phyloP scores from a whole-genome alignment of 2,113 vertebrate species.

The Eublepharis macularius region DNA sequence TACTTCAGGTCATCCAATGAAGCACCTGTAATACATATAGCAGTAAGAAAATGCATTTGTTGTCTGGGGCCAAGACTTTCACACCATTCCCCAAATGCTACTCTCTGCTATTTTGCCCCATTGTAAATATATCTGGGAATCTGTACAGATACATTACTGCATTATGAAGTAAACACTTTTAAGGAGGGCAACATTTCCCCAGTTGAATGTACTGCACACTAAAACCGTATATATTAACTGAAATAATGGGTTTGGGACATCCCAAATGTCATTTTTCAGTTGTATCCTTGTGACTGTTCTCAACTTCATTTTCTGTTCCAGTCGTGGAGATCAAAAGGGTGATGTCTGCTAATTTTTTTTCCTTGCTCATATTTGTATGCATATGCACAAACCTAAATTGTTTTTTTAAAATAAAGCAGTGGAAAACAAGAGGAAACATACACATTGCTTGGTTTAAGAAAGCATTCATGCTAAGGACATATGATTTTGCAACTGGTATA shows the following conservation, averaged over 20 bases:
- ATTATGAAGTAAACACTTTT: not conserved
- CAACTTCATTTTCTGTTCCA: not conserved
- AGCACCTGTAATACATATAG: not conserved
- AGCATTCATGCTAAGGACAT: not conserved
- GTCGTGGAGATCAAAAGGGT: not conserved
- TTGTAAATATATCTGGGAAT: constrained; percentile 5
- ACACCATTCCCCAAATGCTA: not conserved
- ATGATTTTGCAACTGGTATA: not conserved
- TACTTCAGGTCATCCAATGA: not conserved
- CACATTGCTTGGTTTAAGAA: not conserved
- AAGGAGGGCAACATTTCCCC: not conserved
- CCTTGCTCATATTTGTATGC: not conserved
- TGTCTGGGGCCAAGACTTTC: not conserved
- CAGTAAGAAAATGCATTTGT: not conserved
- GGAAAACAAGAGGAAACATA: not conserved
- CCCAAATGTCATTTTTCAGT: not conserved
- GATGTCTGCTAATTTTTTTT: not conserved
- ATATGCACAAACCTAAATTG: not conserved
- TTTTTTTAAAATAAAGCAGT: not conserved
- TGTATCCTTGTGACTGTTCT: not conserved
- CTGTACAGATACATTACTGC: not conserved
- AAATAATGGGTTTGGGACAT: too few relatives aligned
- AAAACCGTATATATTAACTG: not conserved
- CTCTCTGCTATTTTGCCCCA: not conserved
- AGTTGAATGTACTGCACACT: not conserved